Evolutionary conservation across 1,140 invertebrate species (phyloP).

Genomic region (Coelopa frigida): DNA sequence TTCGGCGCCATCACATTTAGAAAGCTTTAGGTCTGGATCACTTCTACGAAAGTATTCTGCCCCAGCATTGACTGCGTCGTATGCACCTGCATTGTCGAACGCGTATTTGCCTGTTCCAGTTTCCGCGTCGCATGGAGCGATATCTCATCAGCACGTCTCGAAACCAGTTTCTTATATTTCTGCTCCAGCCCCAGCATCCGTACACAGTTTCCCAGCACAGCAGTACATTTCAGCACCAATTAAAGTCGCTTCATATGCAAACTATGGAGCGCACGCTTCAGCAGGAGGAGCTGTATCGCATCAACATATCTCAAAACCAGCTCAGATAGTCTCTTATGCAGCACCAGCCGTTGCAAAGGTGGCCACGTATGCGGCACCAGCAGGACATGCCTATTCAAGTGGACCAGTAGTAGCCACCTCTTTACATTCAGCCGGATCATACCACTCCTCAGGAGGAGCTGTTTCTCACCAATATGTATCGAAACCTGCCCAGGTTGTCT

Average conservation of each 20-base stretch:
- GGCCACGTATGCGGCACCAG: slow-evolving; percentile 25
- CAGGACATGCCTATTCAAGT: no score
- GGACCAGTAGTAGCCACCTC: slow-evolving; percentile 3
- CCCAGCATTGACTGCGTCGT: slow-evolving; percentile 10
- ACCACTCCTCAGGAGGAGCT: background rate
- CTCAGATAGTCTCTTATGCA: slow-evolving; percentile 8
- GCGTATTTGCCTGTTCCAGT: slow-evolving; percentile 21
- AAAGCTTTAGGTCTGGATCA: slow-evolving; percentile 4
- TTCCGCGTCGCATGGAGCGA: background rate
- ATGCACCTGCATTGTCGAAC: slow-evolving; percentile 27
- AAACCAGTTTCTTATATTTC: slow-evolving; percentile 6
- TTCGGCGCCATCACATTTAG: background rate
- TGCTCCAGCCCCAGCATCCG: slow-evolving; percentile 12
- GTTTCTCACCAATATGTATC: slow-evolving; percentile 19
- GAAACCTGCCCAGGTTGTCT: slow-evolving; percentile 14
- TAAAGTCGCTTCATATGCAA: slow-evolving; percentile 6
- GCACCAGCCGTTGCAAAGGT: slow-evolving; percentile 25
- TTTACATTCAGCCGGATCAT: background rate
- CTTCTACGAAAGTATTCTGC: slow-evolving; percentile 3
- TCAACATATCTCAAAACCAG: slow-evolving; percentile 29
- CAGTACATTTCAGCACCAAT: slow-evolving; percentile 13
- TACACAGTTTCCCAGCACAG: slow-evolving; percentile 9
- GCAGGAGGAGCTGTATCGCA: slow-evolving; percentile 25
- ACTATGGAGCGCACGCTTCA: background rate
- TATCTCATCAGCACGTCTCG: slow-evolving; percentile 10